Percentiles rank a stretch among this genome's conserved stretches.
Evolutionary conservation across 2,888 invertebrate genomes (phyloP).

Genomic region (Hylaea fasciaria): DNA sequence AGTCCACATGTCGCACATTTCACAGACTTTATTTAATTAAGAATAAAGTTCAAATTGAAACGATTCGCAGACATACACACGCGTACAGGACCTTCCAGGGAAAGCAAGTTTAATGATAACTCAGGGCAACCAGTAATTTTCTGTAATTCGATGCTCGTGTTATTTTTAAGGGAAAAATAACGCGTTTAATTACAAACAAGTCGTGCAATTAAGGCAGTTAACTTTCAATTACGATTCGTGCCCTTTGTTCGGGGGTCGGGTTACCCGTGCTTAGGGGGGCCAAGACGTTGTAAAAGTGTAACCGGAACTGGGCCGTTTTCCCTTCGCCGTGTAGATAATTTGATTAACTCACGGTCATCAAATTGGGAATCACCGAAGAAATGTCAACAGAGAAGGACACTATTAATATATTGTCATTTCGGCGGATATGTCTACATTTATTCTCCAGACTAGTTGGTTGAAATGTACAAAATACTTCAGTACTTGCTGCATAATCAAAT

Average conservation of each 20-base stretch:
- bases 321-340: background rate
- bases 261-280: slow-evolving; percentile 26
- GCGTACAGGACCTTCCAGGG: slow-evolving; percentile 43
- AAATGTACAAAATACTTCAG: too few relatives aligned
- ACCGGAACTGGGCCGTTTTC: background rate
- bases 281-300: background rate
- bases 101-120: slow-evolving; percentile 51
- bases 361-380: background rate
- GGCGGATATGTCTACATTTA: too few relatives aligned
- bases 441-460: too few relatives aligned
- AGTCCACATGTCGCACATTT: slow-evolving; percentile 24
- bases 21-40: slow-evolving; percentile 22
- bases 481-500: too few relatives aligned
- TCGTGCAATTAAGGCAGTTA: slow-evolving; percentile 61
- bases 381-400: too few relatives aligned
- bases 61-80: slow-evolving; percentile 36
- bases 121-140: slow-evolving; percentile 66
- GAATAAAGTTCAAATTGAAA: slow-evolving; percentile 28
- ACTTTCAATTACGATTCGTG: slow-evolving; percentile 62
- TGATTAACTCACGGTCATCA: background rate
- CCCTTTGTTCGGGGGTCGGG: slow-evolving; percentile 50
- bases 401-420: too few relatives aligned
- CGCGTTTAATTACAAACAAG: slow-evolving; percentile 69
- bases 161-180: slow-evolving; percentile 54
- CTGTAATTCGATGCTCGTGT: slow-evolving; percentile 63